Conservation (phyloP, 2,888 invertebrate species). For the Caenorhabditis angaria region DNA sequence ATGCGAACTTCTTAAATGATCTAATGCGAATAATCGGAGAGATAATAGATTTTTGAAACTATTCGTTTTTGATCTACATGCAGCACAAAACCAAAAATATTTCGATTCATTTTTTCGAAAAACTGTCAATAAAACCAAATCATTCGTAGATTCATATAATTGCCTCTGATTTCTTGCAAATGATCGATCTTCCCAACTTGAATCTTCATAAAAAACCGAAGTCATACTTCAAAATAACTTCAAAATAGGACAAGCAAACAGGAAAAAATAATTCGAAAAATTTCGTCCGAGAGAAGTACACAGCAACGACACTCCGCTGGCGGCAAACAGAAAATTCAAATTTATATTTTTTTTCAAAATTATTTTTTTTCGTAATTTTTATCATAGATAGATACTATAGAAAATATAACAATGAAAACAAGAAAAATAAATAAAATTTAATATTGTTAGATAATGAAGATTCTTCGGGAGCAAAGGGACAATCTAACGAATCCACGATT, state of each 20-base stretch:
- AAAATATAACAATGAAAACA: not conserved
- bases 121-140: too few species aligned
- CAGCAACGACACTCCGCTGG: conserved; percentile 6
- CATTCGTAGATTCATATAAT: too few species aligned
- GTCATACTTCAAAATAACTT: too few species aligned
- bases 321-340: conserved; percentile 14
- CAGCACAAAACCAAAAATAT: not conserved
- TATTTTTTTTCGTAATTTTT: conserved; percentile 22
- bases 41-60: not conserved
- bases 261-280: conserved; percentile 3
- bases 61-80: not conserved
- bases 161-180: too few species aligned
- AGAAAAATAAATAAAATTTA: conserved; percentile 3
- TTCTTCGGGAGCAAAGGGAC: conserved; percentile 31
- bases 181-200: too few species aligned
- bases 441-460: not conserved
- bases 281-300: not conserved
- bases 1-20: not conserved
- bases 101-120: not conserved
- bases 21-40: not conserved
- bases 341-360: conserved; percentile 29
- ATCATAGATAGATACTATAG: conserved; percentile 9
- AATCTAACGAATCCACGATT: conserved; percentile 33
- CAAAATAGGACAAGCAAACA: too few species aligned
- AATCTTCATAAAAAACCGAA: too few species aligned